phyloP scores from a whole-genome alignment of 2,797 vertebrate genomes.

The Alca torda region DNA sequence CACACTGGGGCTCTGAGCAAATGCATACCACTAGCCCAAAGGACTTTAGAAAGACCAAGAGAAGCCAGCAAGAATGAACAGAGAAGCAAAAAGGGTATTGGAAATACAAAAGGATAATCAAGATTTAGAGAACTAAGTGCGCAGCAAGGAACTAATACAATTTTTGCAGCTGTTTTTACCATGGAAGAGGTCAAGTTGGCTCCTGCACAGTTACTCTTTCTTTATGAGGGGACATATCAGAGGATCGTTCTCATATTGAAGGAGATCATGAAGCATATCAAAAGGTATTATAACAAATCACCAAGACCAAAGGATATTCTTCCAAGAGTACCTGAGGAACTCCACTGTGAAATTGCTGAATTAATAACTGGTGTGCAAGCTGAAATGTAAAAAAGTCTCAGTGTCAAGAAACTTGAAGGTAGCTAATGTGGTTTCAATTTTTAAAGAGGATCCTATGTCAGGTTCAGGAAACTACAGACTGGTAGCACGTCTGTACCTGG shows the following conservation, averaged over 20 bases:
- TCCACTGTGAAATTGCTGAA: background rate
- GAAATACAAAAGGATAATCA: background rate
- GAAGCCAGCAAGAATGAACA: background rate
- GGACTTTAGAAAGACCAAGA: background rate
- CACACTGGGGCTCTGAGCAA: background rate
- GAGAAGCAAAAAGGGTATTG: background rate
- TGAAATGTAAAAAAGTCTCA: background rate
- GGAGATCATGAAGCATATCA: background rate
- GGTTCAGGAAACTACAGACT: background rate
- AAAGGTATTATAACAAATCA: background rate
- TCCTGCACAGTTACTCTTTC: background rate
- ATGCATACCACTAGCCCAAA: background rate
- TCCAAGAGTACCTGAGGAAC: background rate
- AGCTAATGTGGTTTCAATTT: background rate
- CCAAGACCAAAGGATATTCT: background rate
- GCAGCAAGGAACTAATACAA: background rate
- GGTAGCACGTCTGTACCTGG: background rate
- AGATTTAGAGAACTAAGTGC: background rate
- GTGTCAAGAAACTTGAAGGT: background rate
- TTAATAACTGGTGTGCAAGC: background rate
- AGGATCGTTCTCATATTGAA: background rate
- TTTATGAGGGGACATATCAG: background rate
- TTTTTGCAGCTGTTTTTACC: background rate
- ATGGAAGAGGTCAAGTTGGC: background rate
- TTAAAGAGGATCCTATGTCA: background rate